phyloP scores from a whole-genome alignment of 2,888 invertebrate species.

The Melanchra persicariae region DNA sequence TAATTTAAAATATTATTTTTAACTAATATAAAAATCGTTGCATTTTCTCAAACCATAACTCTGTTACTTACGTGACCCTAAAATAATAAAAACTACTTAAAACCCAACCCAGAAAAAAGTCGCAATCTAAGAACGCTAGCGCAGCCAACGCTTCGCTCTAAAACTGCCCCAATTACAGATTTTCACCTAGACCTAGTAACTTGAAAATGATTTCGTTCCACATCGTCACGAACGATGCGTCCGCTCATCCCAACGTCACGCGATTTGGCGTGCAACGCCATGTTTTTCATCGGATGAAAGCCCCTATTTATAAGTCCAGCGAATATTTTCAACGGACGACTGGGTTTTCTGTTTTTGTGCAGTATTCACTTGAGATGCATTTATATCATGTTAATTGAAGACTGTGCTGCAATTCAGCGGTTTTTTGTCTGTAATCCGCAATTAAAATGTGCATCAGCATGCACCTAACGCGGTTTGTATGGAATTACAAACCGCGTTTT shows the following conservation, averaged over 20 bases:
- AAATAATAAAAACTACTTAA: not conserved
- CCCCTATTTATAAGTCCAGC: conserved; percentile 82
- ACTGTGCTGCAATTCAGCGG: conserved; percentile 53
- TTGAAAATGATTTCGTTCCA: conserved; percentile 56
- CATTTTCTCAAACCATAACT: not conserved
- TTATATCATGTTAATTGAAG: conserved; percentile 73
- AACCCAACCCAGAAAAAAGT: conserved; percentile 1
- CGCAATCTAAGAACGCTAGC: conserved; percentile 4
- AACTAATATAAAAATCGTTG: no score
- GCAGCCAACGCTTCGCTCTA: conserved; percentile 17
- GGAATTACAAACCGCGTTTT: conserved; percentile 45
- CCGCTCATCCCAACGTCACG: conserved; percentile 80
- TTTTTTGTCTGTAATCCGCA: conserved; percentile 58
- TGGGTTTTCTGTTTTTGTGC: conserved; percentile 82
- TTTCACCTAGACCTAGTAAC: conserved; percentile 63
- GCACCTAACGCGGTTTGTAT: conserved; percentile 1
- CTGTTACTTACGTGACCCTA: no score
- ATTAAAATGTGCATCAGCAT: conserved; percentile 54
- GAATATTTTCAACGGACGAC: conserved; percentile 87
- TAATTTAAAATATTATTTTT: no score
- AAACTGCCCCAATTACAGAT: conserved; percentile 53
- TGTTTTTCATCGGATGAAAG: conserved; percentile 87
- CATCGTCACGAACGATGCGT: conserved; percentile 74
- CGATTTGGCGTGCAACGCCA: conserved; percentile 83
- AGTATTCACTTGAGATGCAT: conserved; percentile 73